Conservation (phyloP, 2,797 vertebrate genomes). For the Heteromormyrus szaboi region DNA sequence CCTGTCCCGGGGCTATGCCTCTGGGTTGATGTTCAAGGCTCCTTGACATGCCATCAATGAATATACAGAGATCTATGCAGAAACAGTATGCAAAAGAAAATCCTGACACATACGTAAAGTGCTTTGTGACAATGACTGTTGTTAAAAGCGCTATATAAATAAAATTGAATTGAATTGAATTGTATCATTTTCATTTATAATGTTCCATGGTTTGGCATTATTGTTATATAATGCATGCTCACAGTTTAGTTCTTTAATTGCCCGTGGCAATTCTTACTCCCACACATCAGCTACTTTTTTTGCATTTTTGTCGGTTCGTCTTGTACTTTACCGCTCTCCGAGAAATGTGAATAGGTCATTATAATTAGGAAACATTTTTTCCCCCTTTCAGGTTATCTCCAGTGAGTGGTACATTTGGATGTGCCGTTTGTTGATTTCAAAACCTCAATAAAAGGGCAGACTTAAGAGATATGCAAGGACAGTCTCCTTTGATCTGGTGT, state of each 20-base stretch:
- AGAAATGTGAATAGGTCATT: background rate
- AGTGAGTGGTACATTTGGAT: background rate
- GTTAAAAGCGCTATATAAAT: background rate
- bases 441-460: constrained; percentile 19
- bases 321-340: background rate
- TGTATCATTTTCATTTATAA: background rate
- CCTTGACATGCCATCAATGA: background rate
- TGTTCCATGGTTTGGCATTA: background rate
- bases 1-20: background rate
- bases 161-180: background rate
- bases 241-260: background rate
- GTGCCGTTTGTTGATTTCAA: constrained; percentile 26
- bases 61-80: background rate
- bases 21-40: background rate
- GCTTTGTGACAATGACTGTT: background rate
- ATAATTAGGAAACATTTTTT: constrained; percentile 6
- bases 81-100: background rate
- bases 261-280: background rate
- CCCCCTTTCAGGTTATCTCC: background rate
- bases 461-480: constrained; percentile 32
- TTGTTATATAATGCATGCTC: background rate
- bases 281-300: constrained; percentile 8
- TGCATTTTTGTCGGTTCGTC: background rate
- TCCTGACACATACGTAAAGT: background rate
- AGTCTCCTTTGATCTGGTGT: constrained; percentile 29